Conservation (phyloP, 2,888 invertebrate species). For the Petrophora chlorosata region DNA sequence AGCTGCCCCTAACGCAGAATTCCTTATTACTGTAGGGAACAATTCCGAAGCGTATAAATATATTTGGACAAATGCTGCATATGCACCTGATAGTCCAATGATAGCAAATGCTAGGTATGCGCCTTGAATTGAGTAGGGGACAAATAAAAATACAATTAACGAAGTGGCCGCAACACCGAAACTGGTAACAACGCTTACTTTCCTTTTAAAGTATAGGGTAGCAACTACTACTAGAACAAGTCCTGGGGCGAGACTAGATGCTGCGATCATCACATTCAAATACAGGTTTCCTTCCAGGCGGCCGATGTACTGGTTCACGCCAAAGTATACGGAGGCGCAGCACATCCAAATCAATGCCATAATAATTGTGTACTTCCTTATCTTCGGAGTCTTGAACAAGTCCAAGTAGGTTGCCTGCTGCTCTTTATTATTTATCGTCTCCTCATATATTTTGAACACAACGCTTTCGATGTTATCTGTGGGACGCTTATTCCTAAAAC, state of each 20-base stretch:
- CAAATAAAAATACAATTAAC: conserved; percentile 63
- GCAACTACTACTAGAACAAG: conserved; percentile 59
- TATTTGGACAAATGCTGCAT: conserved; percentile 85
- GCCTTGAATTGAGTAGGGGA: conserved; percentile 51
- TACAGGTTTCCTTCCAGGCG: conserved; percentile 91
- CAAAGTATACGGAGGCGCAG: conserved; percentile 92
- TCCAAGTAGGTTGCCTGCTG: conserved; percentile 70
- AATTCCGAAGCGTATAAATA: conserved; percentile 91
- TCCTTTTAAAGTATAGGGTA: conserved; percentile 60
- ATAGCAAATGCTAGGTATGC: conserved; percentile 88
- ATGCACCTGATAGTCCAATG: conserved; percentile 89
- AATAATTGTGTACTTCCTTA: conserved; percentile 86
- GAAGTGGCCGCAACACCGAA: conserved; percentile 61
- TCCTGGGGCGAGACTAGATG: conserved; percentile 57
- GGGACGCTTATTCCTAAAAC: conserved; percentile 71
- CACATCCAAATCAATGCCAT: conserved; percentile 90
- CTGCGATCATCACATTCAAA: conserved; percentile 90
- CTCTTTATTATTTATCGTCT: conserved; percentile 50
- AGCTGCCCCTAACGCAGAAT: conserved; percentile 90
- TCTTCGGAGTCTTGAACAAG: conserved; percentile 86
- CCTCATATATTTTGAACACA: conserved; percentile 54
- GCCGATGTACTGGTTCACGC: conserved; percentile 91
- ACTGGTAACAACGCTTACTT: conserved; percentile 56
- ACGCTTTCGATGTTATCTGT: conserved; percentile 56
- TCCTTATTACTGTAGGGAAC: conserved; percentile 91